phyloP scores from a whole-genome alignment of 2,797 vertebrate species.

The Myiotriccus ornatus region DNA sequence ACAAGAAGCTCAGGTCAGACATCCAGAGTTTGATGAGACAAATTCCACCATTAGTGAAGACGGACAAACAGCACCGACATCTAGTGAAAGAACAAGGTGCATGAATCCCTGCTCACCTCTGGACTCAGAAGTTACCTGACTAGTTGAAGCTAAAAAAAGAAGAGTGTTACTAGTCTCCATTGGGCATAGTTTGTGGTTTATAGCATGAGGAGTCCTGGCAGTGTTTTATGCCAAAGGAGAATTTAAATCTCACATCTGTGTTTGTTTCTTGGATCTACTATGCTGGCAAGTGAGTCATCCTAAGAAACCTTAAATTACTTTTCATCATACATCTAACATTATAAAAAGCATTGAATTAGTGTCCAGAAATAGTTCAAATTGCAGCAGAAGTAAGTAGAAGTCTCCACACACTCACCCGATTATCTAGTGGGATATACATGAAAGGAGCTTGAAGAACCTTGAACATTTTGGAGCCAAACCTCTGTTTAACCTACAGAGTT shows the following conservation, averaged over 20 bases:
- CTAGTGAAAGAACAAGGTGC: background rate
- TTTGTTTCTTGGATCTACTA: conserved; percentile 44
- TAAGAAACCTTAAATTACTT: conserved; percentile 48
- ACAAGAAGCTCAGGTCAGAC: background rate
- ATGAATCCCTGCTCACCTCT: background rate
- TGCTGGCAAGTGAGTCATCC: conserved; percentile 29
- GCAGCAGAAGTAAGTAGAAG: background rate
- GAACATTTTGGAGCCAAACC: background rate
- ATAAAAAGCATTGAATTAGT: conserved; percentile 20
- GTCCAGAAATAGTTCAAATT: conserved; percentile 33
- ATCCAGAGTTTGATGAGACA: background rate
- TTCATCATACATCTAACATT: conserved; percentile 19
- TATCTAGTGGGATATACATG: background rate
- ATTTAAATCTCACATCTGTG: conserved; percentile 50
- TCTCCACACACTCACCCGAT: background rate
- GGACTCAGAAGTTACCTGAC: background rate
- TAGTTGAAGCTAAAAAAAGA: conserved; percentile 6
- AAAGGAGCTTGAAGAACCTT: background rate
- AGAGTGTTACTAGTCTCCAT: background rate
- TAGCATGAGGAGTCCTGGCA: background rate
- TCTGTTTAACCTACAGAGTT: background rate
- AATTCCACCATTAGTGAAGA: background rate
- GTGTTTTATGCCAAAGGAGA: conserved; percentile 4
- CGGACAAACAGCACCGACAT: background rate
- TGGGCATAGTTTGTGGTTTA: conserved; percentile 37